phyloP scores from a whole-genome alignment of 1,140 invertebrate genomes.

The Drosophila mayri region DNA sequence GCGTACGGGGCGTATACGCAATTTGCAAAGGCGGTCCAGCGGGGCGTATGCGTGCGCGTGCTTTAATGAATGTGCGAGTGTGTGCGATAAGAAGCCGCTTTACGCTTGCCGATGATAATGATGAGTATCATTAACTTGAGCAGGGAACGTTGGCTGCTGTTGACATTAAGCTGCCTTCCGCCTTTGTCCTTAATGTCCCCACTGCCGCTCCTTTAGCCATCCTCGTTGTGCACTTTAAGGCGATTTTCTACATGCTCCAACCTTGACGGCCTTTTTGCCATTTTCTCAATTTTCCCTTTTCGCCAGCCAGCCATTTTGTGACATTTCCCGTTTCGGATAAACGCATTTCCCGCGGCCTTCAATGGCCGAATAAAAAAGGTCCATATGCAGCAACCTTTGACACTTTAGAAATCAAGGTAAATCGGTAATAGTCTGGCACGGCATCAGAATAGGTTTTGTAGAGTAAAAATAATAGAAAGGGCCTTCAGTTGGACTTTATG shows the following conservation, averaged over 20 bases:
- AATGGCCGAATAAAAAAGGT: slow-evolving; percentile 22
- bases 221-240: slow-evolving; percentile 63
- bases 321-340: slow-evolving; percentile 78
- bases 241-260: slow-evolving; percentile 50
- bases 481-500: slow-evolving; percentile 10
- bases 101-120: slow-evolving; percentile 52
- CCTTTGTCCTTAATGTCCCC: slow-evolving; percentile 33
- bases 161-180: slow-evolving; percentile 62
- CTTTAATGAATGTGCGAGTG: slow-evolving; percentile 66
- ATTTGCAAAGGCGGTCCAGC: slow-evolving; percentile 40
- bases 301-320: slow-evolving; percentile 48
- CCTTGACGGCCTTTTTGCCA: slow-evolving; percentile 56
- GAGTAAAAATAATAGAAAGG: slow-evolving; percentile 18
- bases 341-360: slow-evolving; percentile 75
- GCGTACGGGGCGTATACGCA: slow-evolving; percentile 66
- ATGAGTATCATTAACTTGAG: slow-evolving; percentile 79
- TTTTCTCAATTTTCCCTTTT: slow-evolving; percentile 38
- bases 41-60: slow-evolving; percentile 66
- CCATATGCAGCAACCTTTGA: slow-evolving; percentile 64
- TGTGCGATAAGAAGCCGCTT: slow-evolving; percentile 55
- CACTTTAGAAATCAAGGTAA: slow-evolving; percentile 69
- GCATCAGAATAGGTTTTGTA: slow-evolving; percentile 14
- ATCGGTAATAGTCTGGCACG: slow-evolving; percentile 6
- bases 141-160: slow-evolving; percentile 35
- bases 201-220: neutral